Evolutionary conservation across 2,113 vertebrate species (phyloP), one percentile per base, ranked within the genome.

Genomic region (Grantiella picta): DNA sequence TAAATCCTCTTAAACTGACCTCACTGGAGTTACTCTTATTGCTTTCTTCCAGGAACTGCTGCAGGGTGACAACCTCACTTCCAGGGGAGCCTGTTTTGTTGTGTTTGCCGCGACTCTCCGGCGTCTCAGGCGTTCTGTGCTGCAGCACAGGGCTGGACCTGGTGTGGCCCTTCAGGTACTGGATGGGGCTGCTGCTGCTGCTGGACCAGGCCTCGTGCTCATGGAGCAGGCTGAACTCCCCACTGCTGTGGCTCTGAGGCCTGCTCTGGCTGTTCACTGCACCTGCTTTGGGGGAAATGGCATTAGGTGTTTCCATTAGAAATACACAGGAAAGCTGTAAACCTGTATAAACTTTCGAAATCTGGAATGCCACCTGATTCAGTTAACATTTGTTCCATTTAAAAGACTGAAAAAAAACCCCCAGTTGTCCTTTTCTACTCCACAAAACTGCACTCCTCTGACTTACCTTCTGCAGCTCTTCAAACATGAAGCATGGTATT

Each of bases 191-290:
- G 98, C 99, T 99, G 94, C 99, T 99, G 96, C 98, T 99, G 78
- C 98, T 99, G 78, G 99, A 99, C 98, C 99, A 99, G n/a, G 98
- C 98, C 85, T 99, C 99, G 29, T 98, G 98, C 78, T 99, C 99
- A 47, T 99, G 97, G 29, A 98, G 98, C 42, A 99, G 97, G 85
- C 98, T 99, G 95, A 99, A 99, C 93, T 99, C 99, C 7, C 99
- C 99, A 23, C 99, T 99, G 98, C 99, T 99, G 97, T 99, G 99
- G 38, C 99, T 99, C 53, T 99, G 99, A 6, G 99, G 99, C 69
- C 99, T 97, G 97, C 98, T 99, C 86, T 98, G 98, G 92, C 97
- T 99, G 95, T 98, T 98, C 96, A 98, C 44, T 31, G 98, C 97
- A 97, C 99, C 99, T 99, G 98, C 95, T 97, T 92, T 23, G 70